These are phyloP conservation scores for Maccullochella peelii DNA, from an alignment of 2,113 vertebrate species.

Conservation along the genomic window DNA sequence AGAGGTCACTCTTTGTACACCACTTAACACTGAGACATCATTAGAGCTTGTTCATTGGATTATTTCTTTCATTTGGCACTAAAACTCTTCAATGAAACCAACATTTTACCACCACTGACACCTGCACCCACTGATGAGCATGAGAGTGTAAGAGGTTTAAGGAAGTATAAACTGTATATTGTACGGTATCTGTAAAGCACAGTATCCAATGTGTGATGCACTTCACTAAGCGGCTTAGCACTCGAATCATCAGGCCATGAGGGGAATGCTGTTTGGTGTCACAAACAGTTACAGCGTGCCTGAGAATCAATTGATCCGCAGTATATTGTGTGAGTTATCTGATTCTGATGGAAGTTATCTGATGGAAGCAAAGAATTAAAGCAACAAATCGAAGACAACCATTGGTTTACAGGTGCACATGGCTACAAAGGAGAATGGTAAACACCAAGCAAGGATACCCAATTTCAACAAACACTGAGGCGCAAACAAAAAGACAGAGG, in stretches of 20 bases:
- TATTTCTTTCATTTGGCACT: constrained; percentile 14
- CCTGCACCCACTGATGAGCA: constrained; percentile 46
- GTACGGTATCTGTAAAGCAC: constrained; percentile 50
- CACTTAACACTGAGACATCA: background rate
- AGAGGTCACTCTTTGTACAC: constrained; percentile 60
- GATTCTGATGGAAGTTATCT: constrained; percentile 49
- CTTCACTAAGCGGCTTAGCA: constrained; percentile 69
- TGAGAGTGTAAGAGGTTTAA: constrained; percentile 51
- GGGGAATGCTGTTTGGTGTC: constrained; percentile 42
- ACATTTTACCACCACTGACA: constrained; percentile 41
- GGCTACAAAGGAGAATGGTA: constrained; percentile 24
- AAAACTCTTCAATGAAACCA: constrained; percentile 22
- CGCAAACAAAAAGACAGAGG: background rate
- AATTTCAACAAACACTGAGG: background rate
- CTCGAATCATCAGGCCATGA: constrained; percentile 57
- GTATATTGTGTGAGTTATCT: constrained; percentile 54
- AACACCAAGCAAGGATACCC: background rate
- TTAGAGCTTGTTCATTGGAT: background rate
- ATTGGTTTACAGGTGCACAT: constrained; percentile 1
- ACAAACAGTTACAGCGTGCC: constrained; percentile 36
- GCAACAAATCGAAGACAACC: constrained; percentile 49
- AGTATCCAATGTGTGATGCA: constrained; percentile 35
- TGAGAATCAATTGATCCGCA: constrained; percentile 62
- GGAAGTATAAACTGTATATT: constrained; percentile 48
- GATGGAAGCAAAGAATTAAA: constrained; percentile 59